These are phyloP conservation scores for Brachycybe producta DNA, from an alignment of 2,888 invertebrate genomes.

Conservation along the genomic window DNA sequence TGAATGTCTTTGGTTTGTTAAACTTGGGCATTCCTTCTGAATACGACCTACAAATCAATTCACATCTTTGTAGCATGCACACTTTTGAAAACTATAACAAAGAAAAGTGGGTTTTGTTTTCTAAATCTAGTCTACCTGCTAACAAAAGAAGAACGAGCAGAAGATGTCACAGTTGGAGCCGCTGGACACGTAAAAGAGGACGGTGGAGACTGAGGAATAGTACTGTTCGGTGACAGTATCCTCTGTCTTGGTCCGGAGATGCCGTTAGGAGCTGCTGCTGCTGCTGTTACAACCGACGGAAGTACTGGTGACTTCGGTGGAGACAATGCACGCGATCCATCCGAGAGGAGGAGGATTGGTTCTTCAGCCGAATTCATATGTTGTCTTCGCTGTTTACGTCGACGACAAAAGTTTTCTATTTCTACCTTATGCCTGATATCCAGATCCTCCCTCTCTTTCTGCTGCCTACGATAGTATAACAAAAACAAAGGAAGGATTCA, in stretches of 20 bases:
- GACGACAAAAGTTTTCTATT: conserved; percentile 26
- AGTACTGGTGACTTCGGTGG: conserved; percentile 3
- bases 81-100: neutral
- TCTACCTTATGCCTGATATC: conserved; percentile 39
- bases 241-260: too few species aligned
- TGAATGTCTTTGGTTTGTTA: conserved; percentile 22
- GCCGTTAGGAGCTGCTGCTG: too few species aligned
- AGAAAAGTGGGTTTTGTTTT: too few species aligned
- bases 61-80: too few species aligned
- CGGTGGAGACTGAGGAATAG: too few species aligned
- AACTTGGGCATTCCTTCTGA: conserved; percentile 12
- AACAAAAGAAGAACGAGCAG: too few species aligned
- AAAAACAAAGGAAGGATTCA: neutral
- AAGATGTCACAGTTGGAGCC: too few species aligned
- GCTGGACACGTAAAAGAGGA: too few species aligned
- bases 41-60: conserved; percentile 17
- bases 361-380: conserved; percentile 1
- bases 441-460: conserved; percentile 43
- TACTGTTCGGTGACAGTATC: too few species aligned
- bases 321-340: neutral
- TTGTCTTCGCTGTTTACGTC: conserved; percentile 21
- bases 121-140: too few species aligned
- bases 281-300: too few species aligned
- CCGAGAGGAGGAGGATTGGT: neutral
- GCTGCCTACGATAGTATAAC: conserved; percentile 32